Conservation (phyloP, 2,888 invertebrate genomes). For the Drosophila fulvimacula region DNA sequence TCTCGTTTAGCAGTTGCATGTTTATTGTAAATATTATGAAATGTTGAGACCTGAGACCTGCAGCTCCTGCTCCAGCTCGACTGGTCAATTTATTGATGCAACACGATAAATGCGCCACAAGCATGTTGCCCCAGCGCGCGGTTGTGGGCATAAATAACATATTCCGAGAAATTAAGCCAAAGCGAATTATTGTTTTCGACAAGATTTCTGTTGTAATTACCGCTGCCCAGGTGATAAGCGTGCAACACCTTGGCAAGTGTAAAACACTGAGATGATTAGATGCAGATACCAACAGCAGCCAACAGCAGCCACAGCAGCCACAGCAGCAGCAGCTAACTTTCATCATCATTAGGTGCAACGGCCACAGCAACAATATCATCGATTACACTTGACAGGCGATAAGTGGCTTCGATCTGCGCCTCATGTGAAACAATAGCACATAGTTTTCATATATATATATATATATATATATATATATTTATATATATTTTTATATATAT, state of each 20-base stretch:
- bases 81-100: slow-evolving; percentile 73
- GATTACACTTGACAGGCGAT: slow-evolving; percentile 73
- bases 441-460: slow-evolving; percentile 33
- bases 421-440: slow-evolving; percentile 69
- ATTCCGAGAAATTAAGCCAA: slow-evolving; percentile 74
- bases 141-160: slow-evolving; percentile 66
- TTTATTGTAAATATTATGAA: slow-evolving; percentile 82
- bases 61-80: slow-evolving; percentile 34
- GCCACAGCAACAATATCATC: slow-evolving; percentile 52
- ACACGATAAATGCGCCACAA: slow-evolving; percentile 73
- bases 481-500: too few relatives aligned
- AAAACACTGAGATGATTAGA: slow-evolving; percentile 54
- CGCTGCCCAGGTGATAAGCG: slow-evolving; percentile 52
- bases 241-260: slow-evolving; percentile 65
- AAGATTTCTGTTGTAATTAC: slow-evolving; percentile 75
- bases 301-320: neutral
- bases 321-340: slow-evolving; percentile 27
- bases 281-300: slow-evolving; percentile 39
- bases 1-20: slow-evolving; percentile 74
- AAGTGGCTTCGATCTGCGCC: slow-evolving; percentile 63
- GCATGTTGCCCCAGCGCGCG: slow-evolving; percentile 54
- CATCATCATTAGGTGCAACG: slow-evolving; percentile 61
- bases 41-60: slow-evolving; percentile 72
- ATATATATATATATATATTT: neutral
- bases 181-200: slow-evolving; percentile 77